Evolutionary conservation across 2,888 invertebrate species (phyloP).

Genomic region (Dasypolia templi): DNA sequence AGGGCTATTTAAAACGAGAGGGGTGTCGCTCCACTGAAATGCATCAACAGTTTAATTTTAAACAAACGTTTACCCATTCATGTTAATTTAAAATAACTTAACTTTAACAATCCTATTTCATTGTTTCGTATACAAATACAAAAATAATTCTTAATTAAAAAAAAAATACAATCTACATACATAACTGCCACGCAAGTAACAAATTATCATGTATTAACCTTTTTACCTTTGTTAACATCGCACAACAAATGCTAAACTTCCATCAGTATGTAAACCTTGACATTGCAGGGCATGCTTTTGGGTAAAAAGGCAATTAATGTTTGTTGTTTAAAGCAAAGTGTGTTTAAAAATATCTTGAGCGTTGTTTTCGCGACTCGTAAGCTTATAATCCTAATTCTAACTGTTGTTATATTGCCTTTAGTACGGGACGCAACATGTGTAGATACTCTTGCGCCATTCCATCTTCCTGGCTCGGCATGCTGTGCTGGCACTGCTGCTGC

Average conservation of each 20-base stretch:
- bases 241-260: slow-evolving; percentile 40
- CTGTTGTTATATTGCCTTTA: no score
- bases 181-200: slow-evolving; percentile 31
- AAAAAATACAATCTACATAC: slow-evolving; percentile 5
- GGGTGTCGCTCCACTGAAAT: slow-evolving; percentile 80
- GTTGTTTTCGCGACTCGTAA: slow-evolving; percentile 58
- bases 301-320: slow-evolving; percentile 50
- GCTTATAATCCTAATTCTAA: no score
- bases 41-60: slow-evolving; percentile 75
- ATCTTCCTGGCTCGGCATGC: no score
- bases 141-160: slow-evolving; percentile 24
- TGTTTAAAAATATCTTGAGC: slow-evolving; percentile 37
- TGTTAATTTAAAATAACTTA: slow-evolving; percentile 61
- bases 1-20: slow-evolving; percentile 82
- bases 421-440: no score
- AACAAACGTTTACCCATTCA: slow-evolving; percentile 57
- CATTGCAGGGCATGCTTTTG: slow-evolving; percentile 48
- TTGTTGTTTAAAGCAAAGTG: slow-evolving; percentile 40
- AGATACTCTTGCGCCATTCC: no score
- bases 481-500: no score
- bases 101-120: slow-evolving; percentile 37
- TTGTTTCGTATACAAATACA: slow-evolving; percentile 29
- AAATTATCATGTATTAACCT: slow-evolving; percentile 56
- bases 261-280: slow-evolving; percentile 47
- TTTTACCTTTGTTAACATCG: slow-evolving; percentile 52